These are phyloP conservation scores for Scaeva pyrastri DNA, from an alignment of 2,888 invertebrate genomes.

Conservation along the genomic window DNA sequence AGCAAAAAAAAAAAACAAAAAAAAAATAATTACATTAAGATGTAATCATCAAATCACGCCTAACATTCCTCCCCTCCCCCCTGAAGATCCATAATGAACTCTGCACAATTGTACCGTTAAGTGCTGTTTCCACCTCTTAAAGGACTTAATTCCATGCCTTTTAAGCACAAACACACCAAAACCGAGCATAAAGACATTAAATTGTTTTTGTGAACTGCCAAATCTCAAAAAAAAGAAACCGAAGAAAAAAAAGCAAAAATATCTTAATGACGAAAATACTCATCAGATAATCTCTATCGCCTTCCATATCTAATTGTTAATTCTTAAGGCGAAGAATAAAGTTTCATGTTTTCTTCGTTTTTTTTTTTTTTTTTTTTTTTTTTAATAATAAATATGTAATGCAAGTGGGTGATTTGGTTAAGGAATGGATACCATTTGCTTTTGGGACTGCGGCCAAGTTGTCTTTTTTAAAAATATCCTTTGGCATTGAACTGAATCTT, in stretches of 20 bases:
- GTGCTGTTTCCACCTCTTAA: slow-evolving; percentile 24
- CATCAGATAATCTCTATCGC: slow-evolving; percentile 22
- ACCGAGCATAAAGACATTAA: background rate
- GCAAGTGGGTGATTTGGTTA: slow-evolving; percentile 19
- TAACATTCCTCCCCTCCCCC: background rate
- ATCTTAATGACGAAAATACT: slow-evolving; percentile 29
- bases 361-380: background rate
- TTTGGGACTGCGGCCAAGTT: slow-evolving; percentile 21
- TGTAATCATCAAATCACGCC: background rate
- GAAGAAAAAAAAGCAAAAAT: background rate
- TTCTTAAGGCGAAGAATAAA: slow-evolving; percentile 27
- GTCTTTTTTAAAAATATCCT: slow-evolving; percentile 20
- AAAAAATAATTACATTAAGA: background rate
- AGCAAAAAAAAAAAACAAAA: no score
- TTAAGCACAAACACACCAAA: background rate
- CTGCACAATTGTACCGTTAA: background rate
- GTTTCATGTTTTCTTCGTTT: background rate
- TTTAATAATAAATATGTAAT: slow-evolving; percentile 10
- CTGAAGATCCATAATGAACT: background rate
- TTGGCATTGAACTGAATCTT: slow-evolving; percentile 42
- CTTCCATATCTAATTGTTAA: slow-evolving; percentile 41
- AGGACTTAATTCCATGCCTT: slow-evolving; percentile 3
- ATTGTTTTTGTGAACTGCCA: slow-evolving; percentile 12
- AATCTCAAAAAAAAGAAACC: background rate
- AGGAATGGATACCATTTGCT: slow-evolving; percentile 19